phyloP scores from a whole-genome alignment of 2,797 vertebrate genomes.

The Uromys caudimaculatus region DNA sequence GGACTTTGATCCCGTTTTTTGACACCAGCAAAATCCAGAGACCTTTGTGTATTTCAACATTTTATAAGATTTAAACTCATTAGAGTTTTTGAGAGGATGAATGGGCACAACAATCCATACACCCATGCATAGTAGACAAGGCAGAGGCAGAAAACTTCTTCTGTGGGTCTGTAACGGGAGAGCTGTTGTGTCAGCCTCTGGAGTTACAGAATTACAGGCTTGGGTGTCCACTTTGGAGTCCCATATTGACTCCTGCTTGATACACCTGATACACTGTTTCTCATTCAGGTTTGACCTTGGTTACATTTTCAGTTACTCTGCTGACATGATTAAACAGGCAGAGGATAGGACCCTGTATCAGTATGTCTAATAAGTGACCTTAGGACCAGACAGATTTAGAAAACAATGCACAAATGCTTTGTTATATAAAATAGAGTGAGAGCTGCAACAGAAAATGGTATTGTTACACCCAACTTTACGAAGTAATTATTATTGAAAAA shows the following conservation, averaged over 20 bases:
- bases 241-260: neutral
- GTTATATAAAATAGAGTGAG: neutral
- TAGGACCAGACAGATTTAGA: neutral
- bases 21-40: neutral
- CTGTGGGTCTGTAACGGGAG: neutral
- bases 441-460: neutral
- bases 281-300: neutral
- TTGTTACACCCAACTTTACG: neutral
- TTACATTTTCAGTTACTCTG: neutral
- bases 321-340: neutral
- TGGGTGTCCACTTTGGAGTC: rapidly evolving
- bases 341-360: neutral
- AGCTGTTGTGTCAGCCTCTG: neutral
- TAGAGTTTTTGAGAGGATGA: neutral
- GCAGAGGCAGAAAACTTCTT: neutral
- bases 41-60: neutral
- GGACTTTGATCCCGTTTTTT: neutral
- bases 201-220: neutral
- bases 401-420: neutral
- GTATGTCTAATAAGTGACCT: neutral
- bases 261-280: neutral
- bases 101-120: neutral
- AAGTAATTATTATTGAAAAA: slow-evolving; percentile 32
- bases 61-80: neutral
- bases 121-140: neutral